phyloP scores from a whole-genome alignment of 2,113 vertebrate genomes.

The Hypocryptadius cinnamomeus region DNA sequence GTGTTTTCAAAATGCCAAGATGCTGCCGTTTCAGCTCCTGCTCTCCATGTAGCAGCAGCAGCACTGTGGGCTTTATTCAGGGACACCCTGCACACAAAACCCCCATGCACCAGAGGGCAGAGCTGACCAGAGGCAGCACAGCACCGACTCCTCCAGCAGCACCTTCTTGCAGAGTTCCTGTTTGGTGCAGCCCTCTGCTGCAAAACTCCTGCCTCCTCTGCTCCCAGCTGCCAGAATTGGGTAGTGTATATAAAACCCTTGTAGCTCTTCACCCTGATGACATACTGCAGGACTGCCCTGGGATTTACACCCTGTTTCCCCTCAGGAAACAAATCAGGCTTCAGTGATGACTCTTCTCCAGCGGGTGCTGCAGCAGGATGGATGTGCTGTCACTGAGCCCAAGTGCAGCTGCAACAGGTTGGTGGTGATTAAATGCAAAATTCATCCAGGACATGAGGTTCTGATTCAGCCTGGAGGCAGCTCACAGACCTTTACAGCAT shows the following conservation, averaged over 20 bases:
- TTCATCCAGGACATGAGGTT: not conserved
- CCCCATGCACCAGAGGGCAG: accelerated
- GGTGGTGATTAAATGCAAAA: not conserved
- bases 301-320: not conserved
- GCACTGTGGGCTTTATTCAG: not conserved
- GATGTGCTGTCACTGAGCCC: not conserved
- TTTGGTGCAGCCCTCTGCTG: not conserved
- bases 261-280: not conserved
- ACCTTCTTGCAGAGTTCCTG: not conserved
- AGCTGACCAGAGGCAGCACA: not conserved
- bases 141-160: not conserved
- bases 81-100: not conserved
- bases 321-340: not conserved
- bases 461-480: slow-evolving; percentile 9
- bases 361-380: not conserved
- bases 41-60: not conserved
- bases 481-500: not conserved
- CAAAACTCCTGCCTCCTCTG: not conserved
- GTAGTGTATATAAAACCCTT: accelerated
- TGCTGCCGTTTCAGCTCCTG: not conserved
- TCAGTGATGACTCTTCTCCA: not conserved
- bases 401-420: not conserved
- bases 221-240: not conserved
- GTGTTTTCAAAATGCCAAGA: not conserved
- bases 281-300: not conserved